Evolutionary conservation across 2,797 vertebrate genomes (phyloP), one percentile per base, ranked within the genome.

Genomic region (Hemibagrus guttatus): DNA sequence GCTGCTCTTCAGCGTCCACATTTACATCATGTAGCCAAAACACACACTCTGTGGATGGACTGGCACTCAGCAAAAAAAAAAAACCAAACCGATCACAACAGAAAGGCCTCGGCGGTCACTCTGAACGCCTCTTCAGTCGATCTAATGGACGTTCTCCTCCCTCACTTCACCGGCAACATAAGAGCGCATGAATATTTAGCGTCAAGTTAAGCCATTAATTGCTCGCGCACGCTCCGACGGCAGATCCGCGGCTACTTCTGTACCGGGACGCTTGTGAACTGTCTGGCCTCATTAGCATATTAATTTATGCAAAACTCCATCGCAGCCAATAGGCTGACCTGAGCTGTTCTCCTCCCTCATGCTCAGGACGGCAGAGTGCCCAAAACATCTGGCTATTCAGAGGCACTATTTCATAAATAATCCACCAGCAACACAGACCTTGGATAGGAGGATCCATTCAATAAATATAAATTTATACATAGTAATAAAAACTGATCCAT

Each of bases 141-240:
- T 94, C 94, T 96, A 96, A 96, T 96, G 95, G 95, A 95, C 92
- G 83, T 90, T 91, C 94, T 93, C 91, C 93, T 92, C 87, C 91
- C 93, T 94, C 94, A 93, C 94, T 94, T 94, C 94, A 94, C 92
- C 80, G 92, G 93, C 93, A 95, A 91, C 89, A 94, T 85, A 91
- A 94, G 93, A 92, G 88, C 87, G 90, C 93, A 95, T 96, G 95
- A 96, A 96, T 96, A 96, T 96, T 95, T 95, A 96, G 93, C 90
- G 94, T 91, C 88, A 92, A 94, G 93, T 94, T 94, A 94, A 94
- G 95, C 95, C 95, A 95, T 95, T 96, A 96, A 96, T 96, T 95
- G 95, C 92, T 92, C 19, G 83, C 93, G 93, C 92, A 91, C 74
- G 92, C 94, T 93, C 94, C 81, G 91, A 94, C 93, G 93, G 91